Conservation (phyloP, 2,113 vertebrate genomes). For the Proteles cristata region DNA sequence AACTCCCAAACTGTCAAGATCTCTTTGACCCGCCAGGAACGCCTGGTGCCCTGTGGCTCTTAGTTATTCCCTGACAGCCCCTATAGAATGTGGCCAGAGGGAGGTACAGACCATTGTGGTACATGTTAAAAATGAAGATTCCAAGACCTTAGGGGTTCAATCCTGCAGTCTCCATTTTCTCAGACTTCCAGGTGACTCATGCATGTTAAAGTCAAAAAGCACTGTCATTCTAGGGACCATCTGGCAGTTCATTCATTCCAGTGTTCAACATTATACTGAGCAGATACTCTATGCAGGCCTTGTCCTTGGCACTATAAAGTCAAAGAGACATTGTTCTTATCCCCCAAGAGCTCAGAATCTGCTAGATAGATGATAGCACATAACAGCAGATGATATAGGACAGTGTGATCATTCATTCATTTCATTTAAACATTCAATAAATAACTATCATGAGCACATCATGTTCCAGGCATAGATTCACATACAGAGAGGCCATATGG, state of each 20-base stretch:
- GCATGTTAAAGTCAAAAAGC: background rate
- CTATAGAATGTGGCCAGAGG: background rate
- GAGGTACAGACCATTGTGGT: background rate
- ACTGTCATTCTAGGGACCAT: background rate
- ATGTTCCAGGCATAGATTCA: background rate
- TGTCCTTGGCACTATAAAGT: background rate
- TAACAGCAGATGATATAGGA: background rate
- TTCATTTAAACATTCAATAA: background rate
- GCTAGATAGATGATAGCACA: background rate
- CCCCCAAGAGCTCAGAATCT: background rate
- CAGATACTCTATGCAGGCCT: background rate
- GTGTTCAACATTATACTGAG: background rate
- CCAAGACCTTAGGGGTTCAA: background rate
- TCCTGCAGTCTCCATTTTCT: background rate
- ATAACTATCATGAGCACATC: background rate
- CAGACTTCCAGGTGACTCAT: background rate
- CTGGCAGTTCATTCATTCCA: background rate
- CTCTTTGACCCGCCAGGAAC: background rate
- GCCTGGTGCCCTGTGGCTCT: background rate
- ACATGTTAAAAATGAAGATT: background rate
- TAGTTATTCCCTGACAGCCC: background rate
- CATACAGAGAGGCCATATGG: background rate
- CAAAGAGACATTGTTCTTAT: background rate
- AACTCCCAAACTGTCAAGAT: background rate
- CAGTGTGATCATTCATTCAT: background rate